Evolutionary conservation across 2,113 vertebrate genomes (phyloP).

Genomic region (Tor tambroides): DNA sequence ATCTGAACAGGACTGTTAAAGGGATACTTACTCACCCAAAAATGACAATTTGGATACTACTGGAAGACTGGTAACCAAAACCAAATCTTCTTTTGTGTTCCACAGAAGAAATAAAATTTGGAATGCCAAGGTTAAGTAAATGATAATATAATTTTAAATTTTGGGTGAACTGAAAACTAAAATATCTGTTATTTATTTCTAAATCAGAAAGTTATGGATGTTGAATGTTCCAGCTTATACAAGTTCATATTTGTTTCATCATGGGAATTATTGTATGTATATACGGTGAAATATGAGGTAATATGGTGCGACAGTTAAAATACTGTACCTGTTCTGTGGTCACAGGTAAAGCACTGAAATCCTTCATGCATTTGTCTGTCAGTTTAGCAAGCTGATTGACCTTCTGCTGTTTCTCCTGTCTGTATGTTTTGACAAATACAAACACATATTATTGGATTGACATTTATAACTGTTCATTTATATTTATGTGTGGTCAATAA

Average conservation of each 20-base stretch:
- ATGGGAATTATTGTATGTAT: too few relatives aligned
- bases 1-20: background rate
- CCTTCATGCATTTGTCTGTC: slow-evolving; percentile 91
- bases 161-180: too few relatives aligned
- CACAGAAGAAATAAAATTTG: too few relatives aligned
- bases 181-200: too few relatives aligned
- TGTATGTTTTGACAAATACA: slow-evolving; percentile 62
- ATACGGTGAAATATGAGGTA: too few relatives aligned
- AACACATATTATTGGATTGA: background rate
- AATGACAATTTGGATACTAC: too few relatives aligned
- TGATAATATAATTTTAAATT: too few relatives aligned
- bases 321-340: slow-evolving; percentile 78
- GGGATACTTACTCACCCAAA: background rate
- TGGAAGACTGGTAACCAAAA: too few relatives aligned
- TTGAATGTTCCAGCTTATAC: too few relatives aligned
- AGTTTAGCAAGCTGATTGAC: slow-evolving; percentile 95
- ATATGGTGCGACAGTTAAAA: background rate
- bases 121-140: too few relatives aligned
- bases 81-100: background rate
- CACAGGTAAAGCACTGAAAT: slow-evolving; percentile 87
- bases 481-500: background rate
- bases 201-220: too few relatives aligned
- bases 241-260: too few relatives aligned
- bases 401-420: slow-evolving; percentile 92
- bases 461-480: background rate